phyloP scores from a whole-genome alignment of 1,140 invertebrate genomes.

The Bombyx mori region ASM3026992v2 NC_085131.1:8538001-8538500 shows the following conservation, averaged over 20 bases:
- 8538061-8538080: conserved; percentile 96
- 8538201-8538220: conserved; percentile 5
- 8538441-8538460: conserved; percentile 93
- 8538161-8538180: not conserved
- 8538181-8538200: not conserved
- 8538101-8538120: conserved; percentile 90
- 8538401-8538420: not conserved
- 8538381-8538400: not conserved
- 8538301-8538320: conserved; percentile 98
- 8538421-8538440: conserved; percentile 77
- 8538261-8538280: conserved; percentile 77
- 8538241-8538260: conserved; percentile 72
- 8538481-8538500: conserved; percentile 94
- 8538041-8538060: conserved; percentile 84
- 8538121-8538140: conserved; percentile 84
- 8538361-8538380: too few species aligned
- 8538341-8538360: conserved; percentile 79
- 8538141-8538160: conserved; percentile 79
- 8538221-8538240: conserved; percentile 74
- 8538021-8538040: conserved; percentile 88
- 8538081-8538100: conserved; percentile 92
- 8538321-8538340: conserved; percentile 93
- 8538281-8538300: conserved; percentile 93
- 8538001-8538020: conserved; percentile 96
- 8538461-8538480: conserved; percentile 95